Conservation (phyloP, 2,888 invertebrate genomes). For the Bombylius discolor region DNA sequence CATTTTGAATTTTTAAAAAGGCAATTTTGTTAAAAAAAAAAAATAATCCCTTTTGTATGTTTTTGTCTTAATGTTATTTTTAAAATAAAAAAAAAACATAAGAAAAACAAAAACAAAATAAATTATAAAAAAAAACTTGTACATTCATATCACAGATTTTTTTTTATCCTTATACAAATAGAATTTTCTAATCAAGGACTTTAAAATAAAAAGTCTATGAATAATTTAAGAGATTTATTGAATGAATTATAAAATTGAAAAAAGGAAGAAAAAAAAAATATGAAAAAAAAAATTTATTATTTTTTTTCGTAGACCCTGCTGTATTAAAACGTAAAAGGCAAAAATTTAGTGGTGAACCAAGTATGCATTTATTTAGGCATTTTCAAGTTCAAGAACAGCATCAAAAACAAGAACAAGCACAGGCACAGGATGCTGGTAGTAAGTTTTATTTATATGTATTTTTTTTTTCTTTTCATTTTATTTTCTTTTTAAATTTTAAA, state of each 20-base stretch:
- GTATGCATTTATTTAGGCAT: slow-evolving; percentile 32
- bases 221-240: background rate
- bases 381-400: slow-evolving; percentile 18
- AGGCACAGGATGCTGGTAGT: slow-evolving; percentile 27
- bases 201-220: too few relatives aligned
- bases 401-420: slow-evolving; percentile 23
- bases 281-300: background rate
- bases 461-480: background rate
- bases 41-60: too few relatives aligned
- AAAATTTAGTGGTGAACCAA: slow-evolving; percentile 34
- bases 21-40: too few relatives aligned
- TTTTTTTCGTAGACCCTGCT: slow-evolving; percentile 44
- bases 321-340: slow-evolving; percentile 39
- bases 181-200: too few relatives aligned
- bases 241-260: background rate
- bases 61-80: too few relatives aligned
- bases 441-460: slow-evolving; percentile 23
- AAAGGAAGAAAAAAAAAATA: background rate
- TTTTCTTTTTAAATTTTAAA: background rate
- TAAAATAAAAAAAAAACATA: too few relatives aligned
- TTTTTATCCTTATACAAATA: too few relatives aligned
- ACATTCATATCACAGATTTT: too few relatives aligned
- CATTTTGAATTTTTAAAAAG: too few relatives aligned
- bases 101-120: too few relatives aligned
- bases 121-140: too few relatives aligned